Percentiles rank a stretch among this genome's conserved stretches.
Conservation (phyloP, 2,113 vertebrate species). For the Anarhynchus alexandrinus region DNA sequence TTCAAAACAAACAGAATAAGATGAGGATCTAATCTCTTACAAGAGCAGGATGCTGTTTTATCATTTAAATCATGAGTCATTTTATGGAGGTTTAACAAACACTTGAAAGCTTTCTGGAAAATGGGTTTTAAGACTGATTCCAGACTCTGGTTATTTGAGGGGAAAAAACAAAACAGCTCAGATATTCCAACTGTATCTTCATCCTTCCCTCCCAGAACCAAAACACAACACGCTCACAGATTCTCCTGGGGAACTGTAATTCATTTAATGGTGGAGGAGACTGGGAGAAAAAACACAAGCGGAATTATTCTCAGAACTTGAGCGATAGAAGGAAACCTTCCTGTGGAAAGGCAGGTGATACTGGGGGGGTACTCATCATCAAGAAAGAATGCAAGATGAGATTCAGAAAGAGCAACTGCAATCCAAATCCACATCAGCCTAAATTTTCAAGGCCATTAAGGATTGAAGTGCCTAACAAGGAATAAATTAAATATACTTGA, state of each 20-base stretch:
- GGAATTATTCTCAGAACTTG: not conserved
- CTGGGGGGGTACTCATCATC: rapidly evolving
- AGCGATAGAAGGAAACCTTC: not conserved
- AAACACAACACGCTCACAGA: not conserved
- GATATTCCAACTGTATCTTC: not conserved
- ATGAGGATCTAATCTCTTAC: not conserved
- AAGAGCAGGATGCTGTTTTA: not conserved
- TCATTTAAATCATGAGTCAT: not conserved
- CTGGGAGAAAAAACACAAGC: not conserved
- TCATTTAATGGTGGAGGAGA: not conserved
- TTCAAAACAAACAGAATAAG: not conserved
- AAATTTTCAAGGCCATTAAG: not conserved
- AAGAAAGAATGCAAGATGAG: not conserved
- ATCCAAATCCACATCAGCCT: not conserved
- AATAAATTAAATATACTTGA: not conserved
- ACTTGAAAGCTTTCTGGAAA: not conserved
- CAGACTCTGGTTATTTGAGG: not conserved
- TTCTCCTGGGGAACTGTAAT: not conserved
- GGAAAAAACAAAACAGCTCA: not conserved
- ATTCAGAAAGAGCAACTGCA: not conserved
- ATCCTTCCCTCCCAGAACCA: not conserved
- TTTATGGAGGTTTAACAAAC: not conserved
- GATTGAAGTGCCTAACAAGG: not conserved
- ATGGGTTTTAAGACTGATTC: not conserved
- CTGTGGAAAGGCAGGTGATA: not conserved